phyloP scores from a whole-genome alignment of 1,140 invertebrate species.

The Nebria ingens region DNA sequence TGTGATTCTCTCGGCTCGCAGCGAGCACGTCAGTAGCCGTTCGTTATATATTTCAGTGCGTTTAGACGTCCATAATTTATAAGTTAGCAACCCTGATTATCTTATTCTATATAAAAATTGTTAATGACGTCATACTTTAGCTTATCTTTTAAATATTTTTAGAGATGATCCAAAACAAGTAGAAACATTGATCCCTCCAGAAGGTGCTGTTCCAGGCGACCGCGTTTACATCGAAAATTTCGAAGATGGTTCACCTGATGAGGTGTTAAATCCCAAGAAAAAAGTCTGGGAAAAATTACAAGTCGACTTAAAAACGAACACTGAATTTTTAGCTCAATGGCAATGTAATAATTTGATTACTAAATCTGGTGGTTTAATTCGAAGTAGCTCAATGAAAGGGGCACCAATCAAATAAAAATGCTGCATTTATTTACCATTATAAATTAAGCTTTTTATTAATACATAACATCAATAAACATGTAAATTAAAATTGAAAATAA shows the following conservation, averaged over 20 bases:
- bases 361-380: constrained; percentile 54
- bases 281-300: constrained; percentile 94
- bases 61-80: no score
- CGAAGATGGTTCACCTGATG: constrained; percentile 68
- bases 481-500: no score
- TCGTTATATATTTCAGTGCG: no score
- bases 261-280: constrained; percentile 91
- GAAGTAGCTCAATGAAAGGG: constrained; percentile 55
- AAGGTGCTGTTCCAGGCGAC: constrained; percentile 64
- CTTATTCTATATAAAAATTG: constrained; percentile 12
- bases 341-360: constrained; percentile 66
- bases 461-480: no score
- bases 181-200: constrained; percentile 71
- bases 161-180: constrained; percentile 68
- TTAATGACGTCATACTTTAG: constrained; percentile 10
- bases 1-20: no score
- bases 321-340: constrained; percentile 69
- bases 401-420: constrained; percentile 61
- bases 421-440: neutral
- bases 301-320: constrained; percentile 69
- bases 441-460: neutral
- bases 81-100: no score
- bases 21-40: no score
- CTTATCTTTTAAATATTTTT: constrained; percentile 16
- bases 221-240: constrained; percentile 65